Base-by-base conservation (phyloP, 2,888 invertebrate species). In the Autographa pulchrina region DNA sequence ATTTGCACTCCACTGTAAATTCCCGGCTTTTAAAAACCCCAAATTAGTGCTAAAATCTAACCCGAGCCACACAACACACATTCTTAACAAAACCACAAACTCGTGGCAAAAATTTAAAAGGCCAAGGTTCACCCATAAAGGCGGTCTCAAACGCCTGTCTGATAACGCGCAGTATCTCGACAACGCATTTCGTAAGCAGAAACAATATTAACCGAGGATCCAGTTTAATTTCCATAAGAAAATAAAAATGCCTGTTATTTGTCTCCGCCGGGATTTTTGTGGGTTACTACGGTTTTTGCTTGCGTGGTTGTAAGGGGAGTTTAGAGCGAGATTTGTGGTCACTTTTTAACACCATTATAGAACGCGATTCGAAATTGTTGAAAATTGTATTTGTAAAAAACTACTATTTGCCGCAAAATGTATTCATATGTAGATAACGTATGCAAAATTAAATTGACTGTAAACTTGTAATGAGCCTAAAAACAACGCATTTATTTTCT, bases 201-300 rank as follows among this genome's bases (percentile, higher is more conserved):
- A 87, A 84, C 87, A 87, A 87, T 88, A 89, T 86, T 86, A 87
- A 81, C 78, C 73, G 77, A 72, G 74, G 74, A 73, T 70, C 78
- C 81, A 78, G 80, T 85, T 84, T 87, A 85, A 89, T 89, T 89
- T 89, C 84, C 89, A 89, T 89, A 89, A 88, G 84, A 88, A 89
- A 87, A 89, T 88, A 89, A 88, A 86, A 89, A 84, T 84, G 81
- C 76, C 77, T 77, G 64, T 74, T 80, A 82, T 85, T 83, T 85
- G 83, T 82, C 77, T 81, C 72, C 65, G 74, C 71, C 61, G 65
- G 72, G 78, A 74, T 78, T 83, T 70, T 82, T 84, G 80, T 78
- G 75, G 54, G 62, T n/a, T 78, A 79, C 73, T 77, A 72, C 65
- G 32, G 20, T 65, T 73, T 35, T 62, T 64, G 68, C 63, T 67